Evolutionary conservation across 2,113 vertebrate genomes (phyloP).

Genomic region (Pseudonaja textilis): DNA sequence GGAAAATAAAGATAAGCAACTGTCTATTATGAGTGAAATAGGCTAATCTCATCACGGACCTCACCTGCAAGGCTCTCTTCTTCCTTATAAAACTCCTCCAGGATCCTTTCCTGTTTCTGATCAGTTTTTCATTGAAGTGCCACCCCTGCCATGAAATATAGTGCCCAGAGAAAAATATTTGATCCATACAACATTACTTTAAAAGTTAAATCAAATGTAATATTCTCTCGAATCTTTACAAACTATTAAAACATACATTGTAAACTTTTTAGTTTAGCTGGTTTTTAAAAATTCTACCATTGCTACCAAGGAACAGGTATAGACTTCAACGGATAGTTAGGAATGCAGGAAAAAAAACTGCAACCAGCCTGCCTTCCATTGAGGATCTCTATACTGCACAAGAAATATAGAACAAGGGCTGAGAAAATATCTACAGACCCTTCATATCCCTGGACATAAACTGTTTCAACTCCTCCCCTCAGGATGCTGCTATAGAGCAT

Average conservation of each 20-base stretch:
- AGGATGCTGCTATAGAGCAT: not conserved
- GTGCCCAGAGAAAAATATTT: not conserved
- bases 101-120: not conserved
- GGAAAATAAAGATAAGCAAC: not conserved
- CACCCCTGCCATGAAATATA: not conserved
- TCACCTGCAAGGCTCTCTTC: not conserved
- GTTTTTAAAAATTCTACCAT: not conserved
- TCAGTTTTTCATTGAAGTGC: not conserved
- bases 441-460: not conserved
- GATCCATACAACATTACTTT: not conserved
- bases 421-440: not conserved
- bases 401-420: not conserved
- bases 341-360: too few relatives aligned
- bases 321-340: not conserved
- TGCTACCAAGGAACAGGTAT: not conserved
- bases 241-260: not conserved
- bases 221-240: not conserved
- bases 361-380: not conserved
- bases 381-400: not conserved
- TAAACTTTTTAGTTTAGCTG: not conserved
- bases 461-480: not conserved
- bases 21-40: not conserved
- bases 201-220: not conserved
- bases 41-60: not conserved
- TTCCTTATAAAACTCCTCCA: not conserved